Evolutionary conservation across 1,140 invertebrate species (phyloP), one percentile per base, ranked within the genome.

Genomic region (Drosophila lowei): DNA sequence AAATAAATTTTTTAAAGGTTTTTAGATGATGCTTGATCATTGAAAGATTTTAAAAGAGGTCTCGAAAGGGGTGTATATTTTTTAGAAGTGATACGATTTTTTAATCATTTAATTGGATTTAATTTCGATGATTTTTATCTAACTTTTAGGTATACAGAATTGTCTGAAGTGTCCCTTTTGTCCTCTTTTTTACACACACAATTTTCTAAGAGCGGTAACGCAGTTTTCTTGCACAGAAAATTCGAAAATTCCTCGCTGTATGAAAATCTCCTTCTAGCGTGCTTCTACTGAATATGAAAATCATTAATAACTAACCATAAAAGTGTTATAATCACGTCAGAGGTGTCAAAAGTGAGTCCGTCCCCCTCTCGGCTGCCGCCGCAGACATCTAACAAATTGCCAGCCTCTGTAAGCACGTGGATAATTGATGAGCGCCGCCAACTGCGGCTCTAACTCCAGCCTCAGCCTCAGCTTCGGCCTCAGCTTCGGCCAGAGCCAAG

Each of bases 261-360:
- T 52, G 9, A 52, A 21, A 47, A 18, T 15, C 15, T 13, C 1
- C 25, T 11, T 21, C n/a, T 38, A 23, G 16, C 34, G 41, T 49
- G 30, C 60, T 34, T 62, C 57, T 53, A 63, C 76, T 76, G 67
- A 72, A 61, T 63, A 64, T 56, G 68, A 56, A 60, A 67, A 86
- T 77, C 77, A 85, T 85, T 85, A 86, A 85, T 80, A 86, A 86
- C 81, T 44, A 63, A 57, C 59, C 72, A 72, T 77, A 86, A 80
- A 84, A 86, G 77, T 85, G 80, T 86, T 85, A 85, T 86, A 85
- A 85, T 85, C 81, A 80, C 81, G 80, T 85, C 80, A 85, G 60
- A 86, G 81, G 81, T 85, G 80, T 77, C 80, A 86, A 86, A 86
- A 86, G 77, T 58, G 50, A 23, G 21, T 62, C 6, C 11, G 47